Conservation (phyloP, 2,888 invertebrate species). For the Aspidapion aeneum region DNA sequence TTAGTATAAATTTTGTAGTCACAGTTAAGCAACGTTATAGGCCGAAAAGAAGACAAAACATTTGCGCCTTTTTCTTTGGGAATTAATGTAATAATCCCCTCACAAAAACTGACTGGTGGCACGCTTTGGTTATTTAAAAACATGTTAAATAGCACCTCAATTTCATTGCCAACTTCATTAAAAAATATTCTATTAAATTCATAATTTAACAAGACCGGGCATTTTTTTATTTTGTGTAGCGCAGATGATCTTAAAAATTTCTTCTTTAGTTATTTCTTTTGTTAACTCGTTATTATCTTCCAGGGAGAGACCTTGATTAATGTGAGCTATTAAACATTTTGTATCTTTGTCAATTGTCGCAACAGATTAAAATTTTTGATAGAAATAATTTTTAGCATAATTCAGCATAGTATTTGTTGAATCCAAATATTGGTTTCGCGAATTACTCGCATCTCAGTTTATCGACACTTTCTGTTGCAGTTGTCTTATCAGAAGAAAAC, state of each 20-base stretch:
- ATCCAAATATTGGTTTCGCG: background rate
- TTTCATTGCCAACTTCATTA: background rate
- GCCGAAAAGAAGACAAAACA: background rate
- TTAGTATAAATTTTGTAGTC: background rate
- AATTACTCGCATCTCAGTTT: too few relatives aligned
- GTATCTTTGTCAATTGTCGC: background rate
- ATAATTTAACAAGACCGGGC: constrained; percentile 1
- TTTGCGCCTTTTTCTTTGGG: background rate
- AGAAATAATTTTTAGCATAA: background rate
- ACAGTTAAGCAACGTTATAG: background rate
- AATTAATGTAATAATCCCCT: background rate
- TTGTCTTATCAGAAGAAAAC: too few relatives aligned
- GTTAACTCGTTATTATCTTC: background rate
- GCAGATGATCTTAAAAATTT: background rate
- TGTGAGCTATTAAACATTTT: constrained; percentile 3
- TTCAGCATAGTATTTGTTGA: background rate
- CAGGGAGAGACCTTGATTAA: background rate
- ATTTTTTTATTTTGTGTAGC: constrained; percentile 4
- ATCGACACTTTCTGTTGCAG: too few relatives aligned
- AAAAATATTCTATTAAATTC: constrained; percentile 5
- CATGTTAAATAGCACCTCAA: background rate
- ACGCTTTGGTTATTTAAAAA: background rate
- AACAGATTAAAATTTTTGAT: background rate
- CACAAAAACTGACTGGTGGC: background rate
- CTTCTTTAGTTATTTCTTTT: background rate